Evolutionary conservation across 1,140 invertebrate genomes (phyloP), one percentile per base, ranked within the genome.

Genomic region (Harpegnathos saltator): DNA sequence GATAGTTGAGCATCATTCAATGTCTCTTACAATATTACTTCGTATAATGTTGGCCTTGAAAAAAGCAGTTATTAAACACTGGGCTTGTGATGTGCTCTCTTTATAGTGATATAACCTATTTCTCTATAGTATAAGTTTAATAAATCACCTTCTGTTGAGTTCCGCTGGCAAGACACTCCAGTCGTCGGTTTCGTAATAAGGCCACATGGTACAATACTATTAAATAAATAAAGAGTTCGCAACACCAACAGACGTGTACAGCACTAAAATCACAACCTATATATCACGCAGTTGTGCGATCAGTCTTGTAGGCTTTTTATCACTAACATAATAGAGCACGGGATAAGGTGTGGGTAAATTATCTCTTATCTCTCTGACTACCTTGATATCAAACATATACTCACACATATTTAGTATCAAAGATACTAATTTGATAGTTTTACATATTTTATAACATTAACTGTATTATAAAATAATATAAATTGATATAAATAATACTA

Each of bases 111-210:
- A 48, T 71, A 58, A 14, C 19, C n/a, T 24, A 77, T 63, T 48
- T 54, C 22, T 17, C 15, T 5, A 24, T 52, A 44, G 3, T 54
- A 62, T 22, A 82, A 61, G 14, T 52, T n/a, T 26, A 77, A 65
- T 9, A 65, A 66, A 56, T 83, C 95, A 97, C 97, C 97, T 97
- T 95, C 97, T 95, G 91, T 97, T 97, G 77, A 97, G 95, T 93
- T 97, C 97, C 58, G 97, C 96, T 83, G 97, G 97, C 89, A 97
- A 94, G 88, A 97, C 96, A 93, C 97, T 97, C 96, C 96, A 97
- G 92, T 97, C 97, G 4, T 95, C 94, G 58, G 95, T 95, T 92
- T 97, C 97, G 89, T 97, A 97, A 93, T 96, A 96, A 72, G 95
- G 94, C 95, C 95, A 96, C 96, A 96, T 96, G 26, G 65, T 90